A percentile compares a stretch with the other conserved stretches of the same genome.
These are phyloP conservation scores for Oriolus oriolus DNA, from an alignment of 2,113 vertebrate species.

Conservation along the genomic window DNA sequence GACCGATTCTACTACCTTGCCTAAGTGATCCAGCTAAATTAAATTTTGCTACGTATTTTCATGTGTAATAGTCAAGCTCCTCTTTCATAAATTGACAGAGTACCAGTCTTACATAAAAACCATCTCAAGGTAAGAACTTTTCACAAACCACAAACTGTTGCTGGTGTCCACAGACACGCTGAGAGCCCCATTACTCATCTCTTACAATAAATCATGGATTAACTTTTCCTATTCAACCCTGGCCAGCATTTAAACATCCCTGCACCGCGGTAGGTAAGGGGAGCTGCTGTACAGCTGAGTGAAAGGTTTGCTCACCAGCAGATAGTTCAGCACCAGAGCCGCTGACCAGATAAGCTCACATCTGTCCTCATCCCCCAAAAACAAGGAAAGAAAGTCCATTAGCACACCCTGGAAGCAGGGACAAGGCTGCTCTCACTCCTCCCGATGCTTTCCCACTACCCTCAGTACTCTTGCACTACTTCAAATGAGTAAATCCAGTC, in stretches of 20 bases:
- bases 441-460: rapidly evolving
- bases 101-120: background rate
- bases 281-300: rapidly evolving
- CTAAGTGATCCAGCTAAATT: background rate
- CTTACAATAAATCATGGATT: rapidly evolving
- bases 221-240: rapidly evolving
- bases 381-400: rapidly evolving
- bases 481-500: background rate
- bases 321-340: background rate
- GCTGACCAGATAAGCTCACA: rapidly evolving
- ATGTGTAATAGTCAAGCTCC: background rate
- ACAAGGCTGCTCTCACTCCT: rapidly evolving
- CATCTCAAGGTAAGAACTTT: background rate
- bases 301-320: background rate
- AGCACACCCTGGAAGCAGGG: rapidly evolving
- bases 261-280: rapidly evolving
- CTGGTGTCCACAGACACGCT: background rate
- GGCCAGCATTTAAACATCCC: background rate
- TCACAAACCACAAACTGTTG: background rate
- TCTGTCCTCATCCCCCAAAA: background rate
- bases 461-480: background rate
- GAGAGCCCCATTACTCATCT: no score
- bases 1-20: background rate
- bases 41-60: background rate
- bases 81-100: background rate